Evolutionary conservation across 2,113 vertebrate species (phyloP).

Genomic region (Chionis minor): DNA sequence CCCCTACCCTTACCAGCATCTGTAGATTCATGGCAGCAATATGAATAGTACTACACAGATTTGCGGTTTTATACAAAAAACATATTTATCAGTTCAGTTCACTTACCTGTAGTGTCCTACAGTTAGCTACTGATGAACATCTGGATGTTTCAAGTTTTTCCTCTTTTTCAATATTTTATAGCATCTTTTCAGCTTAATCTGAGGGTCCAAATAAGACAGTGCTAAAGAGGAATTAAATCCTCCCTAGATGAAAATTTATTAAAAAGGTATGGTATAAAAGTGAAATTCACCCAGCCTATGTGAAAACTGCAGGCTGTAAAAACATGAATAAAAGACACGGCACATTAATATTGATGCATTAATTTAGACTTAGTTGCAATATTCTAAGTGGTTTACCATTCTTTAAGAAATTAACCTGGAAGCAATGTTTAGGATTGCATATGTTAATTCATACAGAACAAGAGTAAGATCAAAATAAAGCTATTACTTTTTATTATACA

Average conservation of each 20-base stretch:
- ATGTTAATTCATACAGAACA: background rate
- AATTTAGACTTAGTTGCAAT: background rate
- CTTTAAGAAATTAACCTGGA: background rate
- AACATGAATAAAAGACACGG: background rate
- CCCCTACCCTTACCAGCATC: background rate
- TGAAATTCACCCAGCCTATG: background rate
- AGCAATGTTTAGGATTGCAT: background rate
- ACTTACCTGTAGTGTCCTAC: background rate
- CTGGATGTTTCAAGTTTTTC: background rate
- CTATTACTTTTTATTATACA: background rate
- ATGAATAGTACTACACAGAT: background rate
- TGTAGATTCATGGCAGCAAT: background rate
- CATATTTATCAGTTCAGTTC: background rate
- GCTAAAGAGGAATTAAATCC: background rate
- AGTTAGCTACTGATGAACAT: background rate
- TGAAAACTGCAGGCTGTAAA: background rate
- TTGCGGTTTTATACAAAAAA: background rate
- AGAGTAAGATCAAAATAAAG: background rate
- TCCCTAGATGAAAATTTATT: background rate
- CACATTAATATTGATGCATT: background rate
- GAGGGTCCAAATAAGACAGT: background rate
- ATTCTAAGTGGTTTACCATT: background rate
- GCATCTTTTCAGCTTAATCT: background rate
- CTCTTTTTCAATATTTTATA: background rate
- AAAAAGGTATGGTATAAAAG: background rate